A percentile compares a stretch with the other conserved stretches of the same genome.
Conservation (phyloP, 2,888 invertebrate species). For the Dione vanillae region DNA sequence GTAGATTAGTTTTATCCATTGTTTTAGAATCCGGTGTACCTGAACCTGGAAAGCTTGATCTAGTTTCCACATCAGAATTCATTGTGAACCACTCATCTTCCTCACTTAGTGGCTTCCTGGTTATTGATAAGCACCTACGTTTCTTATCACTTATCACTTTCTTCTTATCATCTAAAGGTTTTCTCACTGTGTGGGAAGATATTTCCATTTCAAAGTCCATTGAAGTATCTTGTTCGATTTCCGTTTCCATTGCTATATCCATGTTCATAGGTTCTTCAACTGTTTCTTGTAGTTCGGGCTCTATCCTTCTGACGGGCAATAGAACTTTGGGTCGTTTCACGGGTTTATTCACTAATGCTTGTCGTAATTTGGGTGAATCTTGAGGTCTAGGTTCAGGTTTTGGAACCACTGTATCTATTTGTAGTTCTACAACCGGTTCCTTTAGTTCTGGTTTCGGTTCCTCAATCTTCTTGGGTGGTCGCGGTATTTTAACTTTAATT, state of each 20-base stretch:
- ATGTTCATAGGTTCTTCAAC: constrained; percentile 49
- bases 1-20: constrained; percentile 55
- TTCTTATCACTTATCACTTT: constrained; percentile 50
- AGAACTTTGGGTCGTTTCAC: constrained; percentile 71
- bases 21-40: constrained; percentile 72
- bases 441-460: constrained; percentile 56
- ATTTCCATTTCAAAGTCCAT: constrained; percentile 74
- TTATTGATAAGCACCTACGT: constrained; percentile 56
- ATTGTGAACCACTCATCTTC: constrained; percentile 71
- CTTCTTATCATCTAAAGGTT: constrained; percentile 2
- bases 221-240: constrained; percentile 23
- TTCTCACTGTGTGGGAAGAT: constrained; percentile 68
- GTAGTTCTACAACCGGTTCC: constrained; percentile 40
- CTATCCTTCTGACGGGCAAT: constrained; percentile 66
- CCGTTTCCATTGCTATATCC: constrained; percentile 44
- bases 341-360: constrained; percentile 65
- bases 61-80: constrained; percentile 71
- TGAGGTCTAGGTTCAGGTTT: constrained; percentile 52
- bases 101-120: constrained; percentile 61
- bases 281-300: constrained; percentile 50
- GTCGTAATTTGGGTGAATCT: constrained; percentile 74
- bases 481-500: constrained; percentile 69
- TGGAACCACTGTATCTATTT: constrained; percentile 10
- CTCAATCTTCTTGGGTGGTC: constrained; percentile 60
- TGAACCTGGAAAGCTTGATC: constrained; percentile 73